Evolutionary conservation across 2,797 vertebrate genomes (phyloP).

Genomic region (Vireo griseus): DNA sequence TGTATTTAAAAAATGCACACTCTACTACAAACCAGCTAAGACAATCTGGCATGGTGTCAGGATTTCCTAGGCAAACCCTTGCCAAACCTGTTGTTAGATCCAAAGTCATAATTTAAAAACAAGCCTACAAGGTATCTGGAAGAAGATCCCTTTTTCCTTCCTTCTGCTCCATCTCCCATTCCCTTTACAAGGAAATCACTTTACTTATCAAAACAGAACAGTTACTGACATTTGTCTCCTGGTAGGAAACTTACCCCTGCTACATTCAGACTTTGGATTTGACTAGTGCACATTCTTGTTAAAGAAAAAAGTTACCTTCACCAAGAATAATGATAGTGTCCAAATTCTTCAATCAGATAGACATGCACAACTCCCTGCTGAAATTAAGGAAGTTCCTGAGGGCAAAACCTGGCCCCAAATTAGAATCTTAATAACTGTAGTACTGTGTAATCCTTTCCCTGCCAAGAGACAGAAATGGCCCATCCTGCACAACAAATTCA

Average conservation of each 20-base stretch:
- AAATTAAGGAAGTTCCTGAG: slow-evolving; percentile 58
- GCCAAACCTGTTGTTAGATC: slow-evolving; percentile 78
- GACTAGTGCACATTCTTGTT: neutral
- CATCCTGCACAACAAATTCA: slow-evolving; percentile 1
- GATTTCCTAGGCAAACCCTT: slow-evolving; percentile 73
- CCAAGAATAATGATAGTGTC: slow-evolving; percentile 12
- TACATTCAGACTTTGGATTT: neutral
- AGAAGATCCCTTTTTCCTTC: slow-evolving; percentile 64
- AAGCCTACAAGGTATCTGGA: slow-evolving; percentile 73
- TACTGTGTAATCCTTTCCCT: slow-evolving; percentile 1
- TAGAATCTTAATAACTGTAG: slow-evolving; percentile 45
- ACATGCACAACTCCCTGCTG: neutral
- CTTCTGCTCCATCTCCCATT: slow-evolving; percentile 27
- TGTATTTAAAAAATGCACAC: slow-evolving; percentile 71
- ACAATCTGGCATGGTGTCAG: slow-evolving; percentile 71
- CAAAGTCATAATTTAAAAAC: slow-evolving; percentile 74
- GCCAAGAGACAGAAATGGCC: slow-evolving; percentile 19
- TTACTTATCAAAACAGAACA: slow-evolving; percentile 47
- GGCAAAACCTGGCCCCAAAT: slow-evolving; percentile 29
- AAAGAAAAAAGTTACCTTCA: neutral
- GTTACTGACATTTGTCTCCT: slow-evolving; percentile 9
- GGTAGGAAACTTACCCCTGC: neutral
- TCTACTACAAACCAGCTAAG: slow-evolving; percentile 68
- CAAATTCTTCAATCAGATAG: slow-evolving; percentile 48
- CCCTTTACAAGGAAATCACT: slow-evolving; percentile 28